A percentile compares a stretch with the other conserved stretches of the same genome.
phyloP scores from a whole-genome alignment of 1,140 invertebrate species.

The Macrotrachela quadricornifera region DNA sequence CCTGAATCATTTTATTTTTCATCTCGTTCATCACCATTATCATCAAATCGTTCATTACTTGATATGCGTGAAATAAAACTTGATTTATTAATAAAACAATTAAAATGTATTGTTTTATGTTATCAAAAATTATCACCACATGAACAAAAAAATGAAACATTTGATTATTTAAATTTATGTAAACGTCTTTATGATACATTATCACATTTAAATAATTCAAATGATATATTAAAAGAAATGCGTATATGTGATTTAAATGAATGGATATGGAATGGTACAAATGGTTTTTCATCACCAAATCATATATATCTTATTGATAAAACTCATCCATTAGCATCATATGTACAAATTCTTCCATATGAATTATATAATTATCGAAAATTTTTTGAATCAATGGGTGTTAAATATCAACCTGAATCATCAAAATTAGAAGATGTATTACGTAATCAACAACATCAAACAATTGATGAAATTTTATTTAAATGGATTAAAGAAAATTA shows the following conservation, averaged over 20 bases:
- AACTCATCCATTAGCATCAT: neutral
- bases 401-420: neutral
- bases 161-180: slow-evolving; percentile 5
- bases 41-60: too few relatives aligned
- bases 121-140: neutral
- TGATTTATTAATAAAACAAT: slow-evolving; percentile 3
- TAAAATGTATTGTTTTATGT: slow-evolving; percentile 1
- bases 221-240: neutral
- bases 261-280: slow-evolving; percentile 6
- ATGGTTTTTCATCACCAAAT: neutral
- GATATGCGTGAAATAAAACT: neutral
- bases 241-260: slow-evolving; percentile 1
- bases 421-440: too few relatives aligned
- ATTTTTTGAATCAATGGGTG: slow-evolving; percentile 7
- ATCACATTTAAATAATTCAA: neutral
- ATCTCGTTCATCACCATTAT: too few relatives aligned
- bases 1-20: too few relatives aligned
- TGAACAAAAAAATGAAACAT: slow-evolving; percentile 2
- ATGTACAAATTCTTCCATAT: slow-evolving; percentile 2
- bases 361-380: slow-evolving; percentile 2
- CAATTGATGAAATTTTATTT: too few relatives aligned
- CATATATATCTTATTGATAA: slow-evolving; percentile 1
- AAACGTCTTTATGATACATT: slow-evolving; percentile 7
- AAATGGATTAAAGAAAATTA: neutral
- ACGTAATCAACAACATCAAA: too few relatives aligned